Base-by-base conservation (phyloP, 1,140 invertebrate genomes). In the Scylla paramamosain region DNA sequence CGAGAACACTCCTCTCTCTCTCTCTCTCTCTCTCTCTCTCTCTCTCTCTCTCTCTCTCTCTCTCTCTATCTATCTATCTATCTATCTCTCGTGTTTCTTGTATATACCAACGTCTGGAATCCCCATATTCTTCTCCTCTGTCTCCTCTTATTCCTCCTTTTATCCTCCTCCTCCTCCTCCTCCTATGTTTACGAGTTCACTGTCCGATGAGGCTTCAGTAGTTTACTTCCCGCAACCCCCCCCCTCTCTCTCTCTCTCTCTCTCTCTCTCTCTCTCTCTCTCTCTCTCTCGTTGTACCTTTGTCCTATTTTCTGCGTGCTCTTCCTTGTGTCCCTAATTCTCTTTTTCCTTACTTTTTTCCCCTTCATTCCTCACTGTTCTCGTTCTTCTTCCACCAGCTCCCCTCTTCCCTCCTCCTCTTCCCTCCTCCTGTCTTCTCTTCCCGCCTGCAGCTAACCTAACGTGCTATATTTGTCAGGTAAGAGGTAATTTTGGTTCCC, bases 21-120 rank as follows among this genome's bases (percentile, higher is more conserved):
- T n/a, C 67, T n/a, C 67, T n/a, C 67, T 77, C 59, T 67, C 59
- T 67, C 59, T 67, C 59, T 67, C 59, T 67, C 59, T 67, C 59
- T 67, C 59, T 67, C 59, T 67, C 59, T 67, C 59, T 67, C 59
- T 67, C 59, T 67, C 59, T 67, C 59, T 67, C 59, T 67, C 59
- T 67, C 59, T 67, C 59, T 67, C 46, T 48, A 4, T 48, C 46
- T 48, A 4, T 48, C 46, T 48, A 4, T 48, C 46, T 48, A 4
- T 48, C 46, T 48, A 4, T 48, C 46, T 48, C 52, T 59, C 52
- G 39, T 39, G 6, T 39, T 39, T 39, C 39, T 2, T 39, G 39
- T 2, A 39, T 39, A 39, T 39, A 39, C 39, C 6, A 39, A 39
- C 39, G 39, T 39, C 39, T 39, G 39, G 39, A 39, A 39, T 39